phyloP scores from a whole-genome alignment of 2,113 vertebrate genomes.

The Rhinogobius similis region DNA sequence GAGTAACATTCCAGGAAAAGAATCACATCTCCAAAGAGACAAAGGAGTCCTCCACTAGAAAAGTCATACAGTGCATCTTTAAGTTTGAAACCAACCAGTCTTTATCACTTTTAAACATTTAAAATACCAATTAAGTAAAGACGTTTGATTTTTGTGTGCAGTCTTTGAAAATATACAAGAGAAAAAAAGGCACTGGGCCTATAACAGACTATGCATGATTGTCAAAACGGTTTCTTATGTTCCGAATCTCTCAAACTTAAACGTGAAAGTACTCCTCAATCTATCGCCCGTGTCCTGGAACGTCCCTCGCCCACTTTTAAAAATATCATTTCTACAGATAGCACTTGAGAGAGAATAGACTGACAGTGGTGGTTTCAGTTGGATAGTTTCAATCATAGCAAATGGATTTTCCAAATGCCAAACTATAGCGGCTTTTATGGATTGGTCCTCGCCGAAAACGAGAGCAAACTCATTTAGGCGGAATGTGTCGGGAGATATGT shows the following conservation, averaged over 20 bases:
- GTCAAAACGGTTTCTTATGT: background rate
- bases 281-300: background rate
- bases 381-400: slow-evolving; percentile 14
- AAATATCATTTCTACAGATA: slow-evolving; percentile 12
- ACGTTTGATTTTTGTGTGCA: too few species aligned
- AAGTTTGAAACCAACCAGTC: too few species aligned
- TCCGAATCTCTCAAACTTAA: background rate
- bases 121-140: background rate
- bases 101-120: too few species aligned
- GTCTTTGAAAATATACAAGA: background rate
- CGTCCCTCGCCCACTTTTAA: slow-evolving; percentile 8
- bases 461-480: slow-evolving; percentile 11
- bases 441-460: slow-evolving; percentile 2
- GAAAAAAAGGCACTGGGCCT: background rate
- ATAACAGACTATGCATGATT: background rate
- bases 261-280: background rate
- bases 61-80: too few species aligned
- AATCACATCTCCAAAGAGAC: too few species aligned
- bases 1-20: too few species aligned
- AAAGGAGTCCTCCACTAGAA: too few species aligned
- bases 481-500: background rate
- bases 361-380: slow-evolving; percentile 12
- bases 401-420: slow-evolving; percentile 20
- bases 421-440: slow-evolving; percentile 13
- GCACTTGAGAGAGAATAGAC: slow-evolving; percentile 9